These are phyloP conservation scores for Beaufortia kweichowensis DNA, from an alignment of 2,113 vertebrate species.

Conservation along the genomic window DNA sequence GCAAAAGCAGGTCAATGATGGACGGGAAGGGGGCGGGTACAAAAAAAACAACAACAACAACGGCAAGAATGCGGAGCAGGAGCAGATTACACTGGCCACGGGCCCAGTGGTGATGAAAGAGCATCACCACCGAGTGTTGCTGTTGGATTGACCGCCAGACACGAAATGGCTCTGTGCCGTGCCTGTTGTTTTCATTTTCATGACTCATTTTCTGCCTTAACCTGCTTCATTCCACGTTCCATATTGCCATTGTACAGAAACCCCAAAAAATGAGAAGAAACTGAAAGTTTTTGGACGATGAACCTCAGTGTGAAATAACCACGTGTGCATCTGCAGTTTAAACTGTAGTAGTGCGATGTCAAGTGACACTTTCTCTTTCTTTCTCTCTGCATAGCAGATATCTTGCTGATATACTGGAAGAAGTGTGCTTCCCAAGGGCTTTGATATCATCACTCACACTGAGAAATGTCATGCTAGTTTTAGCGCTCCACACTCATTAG, in stretches of 20 bases:
- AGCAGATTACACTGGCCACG: conserved; percentile 23
- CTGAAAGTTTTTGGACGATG: background rate
- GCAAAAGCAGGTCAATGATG: conserved; percentile 15
- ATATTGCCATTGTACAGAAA: background rate
- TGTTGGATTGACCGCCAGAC: conserved; percentile 31
- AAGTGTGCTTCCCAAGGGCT: conserved; percentile 19
- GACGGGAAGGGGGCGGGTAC: background rate
- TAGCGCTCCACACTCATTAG: conserved; percentile 32
- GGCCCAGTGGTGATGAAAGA: conserved; percentile 45
- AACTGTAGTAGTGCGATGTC: conserved; percentile 6
- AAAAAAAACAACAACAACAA: conserved; percentile 31
- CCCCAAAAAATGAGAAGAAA: background rate
- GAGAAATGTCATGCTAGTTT: conserved; percentile 22
- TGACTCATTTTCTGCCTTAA: background rate
- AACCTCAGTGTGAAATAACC: background rate
- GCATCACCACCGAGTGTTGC: conserved; percentile 20
- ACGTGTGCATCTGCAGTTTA: background rate
- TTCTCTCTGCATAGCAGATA: conserved; percentile 8
- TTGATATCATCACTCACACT: conserved; percentile 44
- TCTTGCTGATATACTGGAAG: conserved; percentile 31
- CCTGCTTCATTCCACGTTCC: background rate
- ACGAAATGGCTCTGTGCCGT: background rate
- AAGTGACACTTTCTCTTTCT: background rate
- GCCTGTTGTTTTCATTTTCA: conserved; percentile 24
- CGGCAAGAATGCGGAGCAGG: conserved; percentile 26